Percentiles rank a stretch among this genome's conserved stretches.
These are phyloP conservation scores for Perca schrenkii DNA, from an alignment of 2,113 vertebrate genomes.

Conservation along the genomic window DNA sequence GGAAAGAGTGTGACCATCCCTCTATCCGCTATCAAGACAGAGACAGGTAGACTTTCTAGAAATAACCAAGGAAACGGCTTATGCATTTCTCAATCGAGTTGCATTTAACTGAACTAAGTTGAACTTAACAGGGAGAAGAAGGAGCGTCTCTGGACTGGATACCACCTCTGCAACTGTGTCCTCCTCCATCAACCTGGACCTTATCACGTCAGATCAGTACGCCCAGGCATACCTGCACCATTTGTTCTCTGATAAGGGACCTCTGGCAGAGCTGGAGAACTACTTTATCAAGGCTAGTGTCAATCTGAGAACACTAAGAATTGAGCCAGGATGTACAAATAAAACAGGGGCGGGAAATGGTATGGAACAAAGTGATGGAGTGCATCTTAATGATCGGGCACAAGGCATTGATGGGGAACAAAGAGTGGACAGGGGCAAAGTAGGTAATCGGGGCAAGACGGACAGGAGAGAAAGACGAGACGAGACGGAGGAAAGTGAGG, in stretches of 20 bases:
- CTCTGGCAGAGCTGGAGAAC: constrained; percentile 62
- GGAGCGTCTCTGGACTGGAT: constrained; percentile 2
- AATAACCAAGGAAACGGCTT: not conserved
- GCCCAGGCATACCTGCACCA: constrained; percentile 71
- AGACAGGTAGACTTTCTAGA: constrained; percentile 48
- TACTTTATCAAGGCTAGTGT: constrained; percentile 58
- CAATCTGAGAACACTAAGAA: constrained; percentile 33
- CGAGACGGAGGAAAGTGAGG: not conserved
- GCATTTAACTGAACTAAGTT: constrained; percentile 26
- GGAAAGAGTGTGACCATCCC: constrained; percentile 69
- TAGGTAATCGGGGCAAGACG: not conserved
- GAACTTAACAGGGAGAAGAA: constrained; percentile 54
- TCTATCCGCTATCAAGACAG: constrained; percentile 47
- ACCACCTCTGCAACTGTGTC: not conserved
- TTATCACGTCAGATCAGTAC: constrained; percentile 74
- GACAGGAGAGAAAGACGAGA: not conserved
- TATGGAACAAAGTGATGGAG: not conserved
- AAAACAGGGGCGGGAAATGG: not conserved
- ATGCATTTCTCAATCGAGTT: not conserved
- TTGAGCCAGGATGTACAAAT: constrained; percentile 12
- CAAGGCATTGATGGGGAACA: not conserved
- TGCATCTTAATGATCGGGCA: not conserved
- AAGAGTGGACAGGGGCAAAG: not conserved
- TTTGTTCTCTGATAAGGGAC: constrained; percentile 68
- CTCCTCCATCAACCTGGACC: constrained; percentile 55